Evolutionary conservation across 2,113 vertebrate genomes (phyloP), one percentile per base, ranked within the genome.

Genomic region (Mormyrus lacerda): DNA sequence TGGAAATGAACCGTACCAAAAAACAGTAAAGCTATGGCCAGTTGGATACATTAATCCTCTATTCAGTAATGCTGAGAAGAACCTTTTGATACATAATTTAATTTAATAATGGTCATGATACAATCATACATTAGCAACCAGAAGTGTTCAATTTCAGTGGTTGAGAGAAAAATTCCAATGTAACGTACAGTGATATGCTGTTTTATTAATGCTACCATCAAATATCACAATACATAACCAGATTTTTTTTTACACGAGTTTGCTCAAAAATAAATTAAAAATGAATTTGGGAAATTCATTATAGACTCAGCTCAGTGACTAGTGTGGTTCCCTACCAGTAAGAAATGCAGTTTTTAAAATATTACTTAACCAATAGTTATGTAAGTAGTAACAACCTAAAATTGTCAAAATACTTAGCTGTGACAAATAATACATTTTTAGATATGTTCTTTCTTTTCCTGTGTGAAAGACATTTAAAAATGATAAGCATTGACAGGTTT

Each of bases 1-100:
- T 79, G 89, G 88, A 94, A 93, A 91, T 92, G 88, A 93, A 84
- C 85, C 85, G 85, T 91, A 83, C 51, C 85, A 45, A 48, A 51
- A 83, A 47, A 93, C 90, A 89, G 53, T 50, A 17, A 11, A 51
- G 31, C 11, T 31, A 87, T 11, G 79, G 39, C 50, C 86, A 47
- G 15, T 73, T 13, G 31, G 88, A 90, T 85, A 47, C 84, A 89
- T 91, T 69, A 85, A 53, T 48, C 73, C 85, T 87, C 24, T 4
- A 35, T 47, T 84, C 44, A 84, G 83, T 13, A 50, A 48, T 50
- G 8, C 45, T 27, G 24, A 15, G 83, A 15, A 27, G 8, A 85
- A 50, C 17, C 35, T 86, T 44, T 47, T 86, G 15, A 89, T 53
- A 53, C 39, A 85, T 48, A 39, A 69, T 86, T 86, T 61, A 44